Evolutionary conservation across 2,113 vertebrate species (phyloP), one percentile per base, ranked within the genome.

Genomic region (Polyodon spathula): DNA sequence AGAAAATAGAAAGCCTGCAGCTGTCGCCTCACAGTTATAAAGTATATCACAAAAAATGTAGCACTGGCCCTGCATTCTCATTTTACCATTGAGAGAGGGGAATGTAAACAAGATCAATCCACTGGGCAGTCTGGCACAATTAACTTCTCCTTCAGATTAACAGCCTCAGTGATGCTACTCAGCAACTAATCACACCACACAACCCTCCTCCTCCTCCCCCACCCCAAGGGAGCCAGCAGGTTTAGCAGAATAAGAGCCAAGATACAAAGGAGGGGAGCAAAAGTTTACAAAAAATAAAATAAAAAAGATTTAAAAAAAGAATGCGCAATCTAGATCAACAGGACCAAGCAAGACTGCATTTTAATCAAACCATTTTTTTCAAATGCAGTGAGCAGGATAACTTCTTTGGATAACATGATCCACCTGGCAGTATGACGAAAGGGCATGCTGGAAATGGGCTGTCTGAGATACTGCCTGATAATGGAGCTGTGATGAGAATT

Each of bases 51-150:
- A n/a, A n/a, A n/a, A n/a, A n/a, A n/a, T n/a, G n/a, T n/a, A n/a
- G n/a, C n/a, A n/a, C n/a, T n/a, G n/a, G n/a, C n/a, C n/a, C n/a
- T n/a, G n/a, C n/a, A n/a, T n/a, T n/a, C n/a, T n/a, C n/a, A n/a
- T n/a, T n/a, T n/a, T n/a, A n/a, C n/a, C n/a, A n/a, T n/a, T n/a
- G n/a, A n/a, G n/a, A n/a, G n/a, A n/a, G n/a, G n/a, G n/a, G n/a
- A 66, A 69, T 76, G 73, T 78, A 76, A 82, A 79, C 76, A 80
- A 72, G 77, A 83, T 83, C 78, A 81, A 78, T 79, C 77, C 67
- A 62, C 37, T 40, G 72, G 67, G 76, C 70, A 77, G n/a, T 16
- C 64, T 68, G 61, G 73, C 69, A 38, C 44, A 15, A 8, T 40
- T 12, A 48, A 38, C 44, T 72, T 74, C 73, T 74, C 64, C 73